Conservation (phyloP, 2,888 invertebrate species). For the Lottia scabra region DNA sequence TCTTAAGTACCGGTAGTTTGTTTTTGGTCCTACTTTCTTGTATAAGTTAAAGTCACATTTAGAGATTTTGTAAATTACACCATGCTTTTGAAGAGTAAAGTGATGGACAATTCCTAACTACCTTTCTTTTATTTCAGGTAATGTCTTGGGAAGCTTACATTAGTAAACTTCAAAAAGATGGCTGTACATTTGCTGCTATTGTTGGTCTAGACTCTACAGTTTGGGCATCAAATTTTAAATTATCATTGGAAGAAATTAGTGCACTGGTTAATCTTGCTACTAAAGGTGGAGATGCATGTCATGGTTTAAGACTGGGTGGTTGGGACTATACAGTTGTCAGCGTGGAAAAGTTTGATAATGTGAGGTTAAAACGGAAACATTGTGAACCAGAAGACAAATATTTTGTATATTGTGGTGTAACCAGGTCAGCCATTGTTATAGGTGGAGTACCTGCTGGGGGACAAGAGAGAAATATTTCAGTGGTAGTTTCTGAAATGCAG, state of each 20-base stretch:
- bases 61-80: too few relatives aligned
- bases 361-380: not conserved
- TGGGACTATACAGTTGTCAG: not conserved
- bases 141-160: slow-evolving; percentile 4
- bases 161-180: not conserved
- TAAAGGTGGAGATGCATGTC: not conserved
- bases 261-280: not conserved
- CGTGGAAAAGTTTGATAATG: not conserved
- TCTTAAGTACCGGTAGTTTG: too few relatives aligned
- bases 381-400: not conserved
- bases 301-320: not conserved
- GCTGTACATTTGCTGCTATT: not conserved
- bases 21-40: too few relatives aligned
- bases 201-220: not conserved
- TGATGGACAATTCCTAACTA: too few relatives aligned
- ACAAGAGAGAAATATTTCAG: not conserved
- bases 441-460: not conserved
- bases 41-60: too few relatives aligned
- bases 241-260: not conserved
- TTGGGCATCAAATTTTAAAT: not conserved
- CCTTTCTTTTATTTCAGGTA: not conserved
- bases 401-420: not conserved
- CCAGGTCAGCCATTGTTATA: not conserved
- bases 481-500: not conserved
- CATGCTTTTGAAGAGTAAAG: too few relatives aligned